Evolutionary conservation across 2,888 invertebrate genomes (phyloP).

Genomic region (Cheilosia urbana): DNA sequence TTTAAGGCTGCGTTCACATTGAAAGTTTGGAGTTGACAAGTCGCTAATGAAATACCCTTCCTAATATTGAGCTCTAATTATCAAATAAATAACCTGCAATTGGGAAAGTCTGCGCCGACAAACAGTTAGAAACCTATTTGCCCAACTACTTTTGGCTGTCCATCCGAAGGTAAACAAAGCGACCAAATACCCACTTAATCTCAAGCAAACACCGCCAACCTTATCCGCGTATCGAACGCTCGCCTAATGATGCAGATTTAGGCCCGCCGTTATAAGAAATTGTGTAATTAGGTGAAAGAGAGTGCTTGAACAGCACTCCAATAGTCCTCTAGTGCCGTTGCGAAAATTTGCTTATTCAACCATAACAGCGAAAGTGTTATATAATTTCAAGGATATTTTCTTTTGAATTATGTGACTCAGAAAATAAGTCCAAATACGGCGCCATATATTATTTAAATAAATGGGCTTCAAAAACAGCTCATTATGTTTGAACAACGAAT

Average conservation of each 20-base stretch:
- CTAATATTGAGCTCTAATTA: no score
- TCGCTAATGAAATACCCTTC: no score
- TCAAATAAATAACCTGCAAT: neutral
- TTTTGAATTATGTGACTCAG: constrained; percentile 14
- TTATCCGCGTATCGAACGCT: neutral
- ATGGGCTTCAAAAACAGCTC: neutral
- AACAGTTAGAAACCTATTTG: constrained; percentile 42
- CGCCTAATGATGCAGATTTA: constrained; percentile 52
- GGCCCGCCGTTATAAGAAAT: constrained; percentile 33
- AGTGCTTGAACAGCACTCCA: constrained; percentile 30
- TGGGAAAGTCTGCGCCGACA: neutral
- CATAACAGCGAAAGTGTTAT: constrained; percentile 11
- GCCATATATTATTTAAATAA: neutral
- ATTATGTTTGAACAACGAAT: neutral
- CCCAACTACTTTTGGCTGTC: constrained; percentile 30
- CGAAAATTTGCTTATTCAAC: neutral
- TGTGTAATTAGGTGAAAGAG: constrained; percentile 58
- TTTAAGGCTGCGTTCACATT: no score
- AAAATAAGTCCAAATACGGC: neutral
- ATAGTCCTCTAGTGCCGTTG: constrained; percentile 6
- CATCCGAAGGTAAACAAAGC: constrained; percentile 14
- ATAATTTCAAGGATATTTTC: constrained; percentile 18
- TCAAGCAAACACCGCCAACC: constrained; percentile 22
- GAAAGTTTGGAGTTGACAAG: no score
- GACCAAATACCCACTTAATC: constrained; percentile 27